These are phyloP conservation scores for Drosophila pachea DNA, from an alignment of 1,140 invertebrate genomes.

Conservation along the genomic window DNA sequence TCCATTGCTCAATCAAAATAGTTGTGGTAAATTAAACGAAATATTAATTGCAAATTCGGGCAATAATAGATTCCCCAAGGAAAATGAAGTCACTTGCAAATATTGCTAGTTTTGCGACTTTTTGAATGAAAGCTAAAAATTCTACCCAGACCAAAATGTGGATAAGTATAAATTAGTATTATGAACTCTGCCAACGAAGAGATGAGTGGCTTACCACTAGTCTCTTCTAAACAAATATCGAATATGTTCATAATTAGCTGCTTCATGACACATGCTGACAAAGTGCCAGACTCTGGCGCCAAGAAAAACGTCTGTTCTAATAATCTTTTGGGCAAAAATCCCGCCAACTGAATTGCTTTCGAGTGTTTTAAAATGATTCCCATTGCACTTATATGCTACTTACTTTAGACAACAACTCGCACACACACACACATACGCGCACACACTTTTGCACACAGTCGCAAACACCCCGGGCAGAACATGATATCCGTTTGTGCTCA, in stretches of 20 bases:
- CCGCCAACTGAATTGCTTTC: conserved; percentile 42
- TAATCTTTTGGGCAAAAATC: conserved; percentile 41
- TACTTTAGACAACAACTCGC: conserved; percentile 32
- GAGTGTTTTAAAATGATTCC: conserved; percentile 74
- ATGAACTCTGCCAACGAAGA: no score
- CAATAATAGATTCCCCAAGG: neutral
- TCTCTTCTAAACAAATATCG: neutral
- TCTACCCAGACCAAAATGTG: no score
- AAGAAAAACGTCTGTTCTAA: conserved; percentile 56
- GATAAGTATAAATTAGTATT: no score
- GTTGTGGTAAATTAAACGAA: neutral
- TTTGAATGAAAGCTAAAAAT: no score
- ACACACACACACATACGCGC: conserved; percentile 24
- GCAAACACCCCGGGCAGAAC: conserved; percentile 35
- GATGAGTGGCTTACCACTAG: no score
- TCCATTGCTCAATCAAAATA: neutral
- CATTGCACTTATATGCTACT: conserved; percentile 65
- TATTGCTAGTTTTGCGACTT: neutral
- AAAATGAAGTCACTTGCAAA: neutral
- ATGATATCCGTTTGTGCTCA: conserved; percentile 74
- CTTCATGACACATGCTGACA: conserved; percentile 17
- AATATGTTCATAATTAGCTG: conserved; percentile 25
- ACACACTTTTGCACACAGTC: neutral
- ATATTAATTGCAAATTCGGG: neutral
- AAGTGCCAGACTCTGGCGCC: conserved; percentile 37